These are phyloP conservation scores for Caenorhabditis brenneri DNA, from an alignment of 1,140 invertebrate species.

Conservation along the genomic window DNA sequence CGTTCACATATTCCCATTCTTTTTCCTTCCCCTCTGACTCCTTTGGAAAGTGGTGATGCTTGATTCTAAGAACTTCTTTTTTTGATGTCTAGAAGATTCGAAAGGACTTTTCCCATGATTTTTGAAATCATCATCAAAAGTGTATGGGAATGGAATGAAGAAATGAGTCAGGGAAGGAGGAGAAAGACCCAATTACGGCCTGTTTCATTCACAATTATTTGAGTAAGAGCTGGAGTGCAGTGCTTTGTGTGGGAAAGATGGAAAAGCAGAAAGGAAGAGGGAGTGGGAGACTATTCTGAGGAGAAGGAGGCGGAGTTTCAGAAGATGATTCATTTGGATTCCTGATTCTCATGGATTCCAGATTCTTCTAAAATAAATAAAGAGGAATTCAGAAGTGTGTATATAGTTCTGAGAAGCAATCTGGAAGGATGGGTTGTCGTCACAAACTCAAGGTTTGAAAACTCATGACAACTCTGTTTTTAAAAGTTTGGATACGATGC, in stretches of 20 bases:
- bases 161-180: neutral
- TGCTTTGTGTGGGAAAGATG: neutral
- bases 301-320: neutral
- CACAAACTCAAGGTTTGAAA: too few relatives aligned
- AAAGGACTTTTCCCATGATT: too few relatives aligned
- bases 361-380: too few relatives aligned
- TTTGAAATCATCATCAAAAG: neutral
- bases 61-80: neutral
- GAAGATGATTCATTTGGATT: neutral
- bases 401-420: too few relatives aligned
- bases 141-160: neutral
- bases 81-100: neutral
- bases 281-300: neutral
- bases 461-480: too few relatives aligned
- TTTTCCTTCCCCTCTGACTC: too few relatives aligned
- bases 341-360: too few relatives aligned
- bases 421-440: too few relatives aligned
- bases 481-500: too few relatives aligned
- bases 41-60: too few relatives aligned
- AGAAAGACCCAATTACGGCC: neutral
- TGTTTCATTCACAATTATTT: constrained; percentile 10
- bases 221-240: neutral
- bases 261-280: neutral
- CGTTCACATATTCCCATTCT: too few relatives aligned
- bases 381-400: too few relatives aligned